These are phyloP conservation scores for Acrobasis suavella DNA, from an alignment of 2,888 invertebrate genomes.

Conservation along the genomic window DNA sequence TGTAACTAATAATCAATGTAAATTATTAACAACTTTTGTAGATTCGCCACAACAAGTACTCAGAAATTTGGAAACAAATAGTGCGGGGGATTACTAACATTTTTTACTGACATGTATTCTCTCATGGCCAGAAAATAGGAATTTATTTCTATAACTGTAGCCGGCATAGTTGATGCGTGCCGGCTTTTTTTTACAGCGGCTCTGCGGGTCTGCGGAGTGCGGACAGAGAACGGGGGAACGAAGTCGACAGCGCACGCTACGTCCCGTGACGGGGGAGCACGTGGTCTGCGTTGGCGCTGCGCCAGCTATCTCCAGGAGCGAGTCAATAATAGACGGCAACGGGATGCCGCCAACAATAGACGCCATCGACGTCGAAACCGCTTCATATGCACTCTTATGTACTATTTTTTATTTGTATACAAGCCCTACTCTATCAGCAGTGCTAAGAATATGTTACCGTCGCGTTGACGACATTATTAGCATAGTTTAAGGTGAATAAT, in stretches of 20 bases:
- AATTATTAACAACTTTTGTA: background rate
- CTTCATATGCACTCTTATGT: slow-evolving; percentile 41
- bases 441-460: slow-evolving; percentile 5
- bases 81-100: background rate
- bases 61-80: background rate
- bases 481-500: slow-evolving; percentile 5
- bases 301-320: slow-evolving; percentile 81
- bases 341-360: slow-evolving; percentile 82
- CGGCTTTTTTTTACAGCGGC: slow-evolving; percentile 5
- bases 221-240: background rate
- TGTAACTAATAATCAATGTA: background rate
- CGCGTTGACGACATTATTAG: background rate
- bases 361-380: slow-evolving; percentile 55
- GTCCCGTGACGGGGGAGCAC: slow-evolving; percentile 76
- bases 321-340: slow-evolving; percentile 81
- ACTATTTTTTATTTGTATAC: slow-evolving; percentile 25
- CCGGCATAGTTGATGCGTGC: slow-evolving; percentile 25
- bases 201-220: background rate
- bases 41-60: background rate
- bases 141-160: slow-evolving; percentile 27
- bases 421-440: slow-evolving; percentile 1
- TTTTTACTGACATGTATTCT: slow-evolving; percentile 26
- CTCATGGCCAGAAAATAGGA: slow-evolving; percentile 13
- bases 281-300: slow-evolving; percentile 74
- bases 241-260: slow-evolving; percentile 48